Evolutionary conservation across 2,797 vertebrate species (phyloP).

Genomic region (Catharus ustulatus): DNA sequence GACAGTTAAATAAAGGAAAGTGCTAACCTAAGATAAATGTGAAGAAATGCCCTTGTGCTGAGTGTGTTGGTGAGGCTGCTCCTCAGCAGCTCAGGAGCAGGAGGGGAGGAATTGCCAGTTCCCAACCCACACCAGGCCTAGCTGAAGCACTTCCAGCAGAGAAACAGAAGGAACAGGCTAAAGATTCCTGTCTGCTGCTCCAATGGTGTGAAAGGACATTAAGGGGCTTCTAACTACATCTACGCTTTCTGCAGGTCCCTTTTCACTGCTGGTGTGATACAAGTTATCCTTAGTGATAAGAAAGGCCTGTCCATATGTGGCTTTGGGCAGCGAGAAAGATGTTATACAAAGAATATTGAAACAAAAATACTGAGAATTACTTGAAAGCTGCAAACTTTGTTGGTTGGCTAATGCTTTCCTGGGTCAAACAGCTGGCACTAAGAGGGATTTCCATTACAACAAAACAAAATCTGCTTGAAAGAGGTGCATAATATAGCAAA

Average conservation of each 20-base stretch:
- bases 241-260: neutral
- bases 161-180: neutral
- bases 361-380: neutral
- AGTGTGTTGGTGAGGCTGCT: neutral
- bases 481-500: neutral
- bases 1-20: constrained; percentile 64
- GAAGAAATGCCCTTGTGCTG: neutral
- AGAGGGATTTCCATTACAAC: neutral
- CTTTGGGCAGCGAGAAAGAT: neutral
- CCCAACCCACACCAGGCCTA: neutral
- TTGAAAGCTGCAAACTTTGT: neutral
- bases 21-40: constrained; percentile 18
- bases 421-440: neutral
- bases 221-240: neutral
- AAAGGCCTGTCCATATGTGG: neutral
- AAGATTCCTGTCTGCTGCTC: neutral
- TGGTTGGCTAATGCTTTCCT: neutral
- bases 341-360: neutral
- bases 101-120: neutral
- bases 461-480: neutral
- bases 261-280: neutral
- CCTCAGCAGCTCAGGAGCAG: neutral
- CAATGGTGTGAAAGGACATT: neutral
- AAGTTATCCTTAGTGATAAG: neutral
- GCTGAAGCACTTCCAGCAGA: neutral